Base-by-base conservation (phyloP, 2,113 vertebrate species). In the human (Homo sapiens) region DNA sequence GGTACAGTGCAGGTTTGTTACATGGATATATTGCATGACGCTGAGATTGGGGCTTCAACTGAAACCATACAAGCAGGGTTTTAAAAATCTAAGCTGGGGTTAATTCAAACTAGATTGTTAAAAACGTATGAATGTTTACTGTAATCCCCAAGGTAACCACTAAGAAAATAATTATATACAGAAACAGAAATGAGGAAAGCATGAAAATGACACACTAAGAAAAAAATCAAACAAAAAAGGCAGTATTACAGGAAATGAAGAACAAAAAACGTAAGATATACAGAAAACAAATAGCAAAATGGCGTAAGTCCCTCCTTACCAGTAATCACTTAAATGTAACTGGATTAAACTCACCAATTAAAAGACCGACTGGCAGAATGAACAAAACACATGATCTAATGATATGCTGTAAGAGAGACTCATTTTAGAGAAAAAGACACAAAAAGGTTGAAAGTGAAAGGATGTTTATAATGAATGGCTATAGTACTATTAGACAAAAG, bases 121-220 rank as follows among this genome's bases (percentile, higher is more conserved):
- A 70, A 89, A 89, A 80, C 16, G 48, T 85, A 89, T 79, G 64
- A 93, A 91, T 88, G 43, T 59, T 79, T 88, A 78, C 18, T 70
- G 11, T 48, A 30, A 70, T 86, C 76, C 25, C 61, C 50, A 91
- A 32, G 45, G 55, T 61, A 82, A 97, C 23, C 30, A 73, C 12
- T 87, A 91, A 90, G 50, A 88, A 95, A 95, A 76, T 90, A 91
- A 66, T 32, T 81, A 80, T n/a, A 93, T 22, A 91, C 20, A 73
- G 25, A 82, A 81, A 90, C 70, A 17, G 18, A 91, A 87, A 93
- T 68, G 50, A 83, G 23, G 40, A 66, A 68, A 23, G 88, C 8
- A 95, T 82, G 59, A 78, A 61, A 93, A 96, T 32, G 38, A 59
- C 52, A 82, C 8, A 83, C 10, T 35, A 66, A 35, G 40, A 43